A percentile compares a stretch with the other conserved stretches of the same genome.
Evolutionary conservation across 2,888 invertebrate genomes (phyloP).

Genomic region (Blastobasis lacticolella): DNA sequence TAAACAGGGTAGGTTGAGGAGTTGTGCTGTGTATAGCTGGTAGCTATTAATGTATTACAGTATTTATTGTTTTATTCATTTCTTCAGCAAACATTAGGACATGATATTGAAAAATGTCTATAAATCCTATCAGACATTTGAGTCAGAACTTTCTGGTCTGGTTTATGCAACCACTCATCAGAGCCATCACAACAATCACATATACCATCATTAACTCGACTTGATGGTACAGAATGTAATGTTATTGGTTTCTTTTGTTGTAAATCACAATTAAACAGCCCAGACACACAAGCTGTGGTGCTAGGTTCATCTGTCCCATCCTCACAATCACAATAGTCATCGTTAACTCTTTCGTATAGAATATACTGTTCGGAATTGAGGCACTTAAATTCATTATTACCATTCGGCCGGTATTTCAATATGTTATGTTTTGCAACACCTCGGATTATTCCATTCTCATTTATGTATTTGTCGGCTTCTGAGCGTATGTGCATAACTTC

Average conservation of each 20-base stretch:
- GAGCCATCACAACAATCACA: constrained; percentile 97
- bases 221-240: constrained; percentile 76
- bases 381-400: constrained; percentile 56
- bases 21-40: too few relatives aligned
- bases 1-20: too few relatives aligned
- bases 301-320: constrained; percentile 88
- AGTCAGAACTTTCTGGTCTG: constrained; percentile 36
- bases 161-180: constrained; percentile 79
- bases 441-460: constrained; percentile 50
- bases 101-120: constrained; percentile 46
- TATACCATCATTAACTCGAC: constrained; percentile 92
- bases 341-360: constrained; percentile 76
- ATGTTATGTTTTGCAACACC: constrained; percentile 51
- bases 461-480: constrained; percentile 51
- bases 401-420: constrained; percentile 50
- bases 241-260: constrained; percentile 58
- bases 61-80: constrained; percentile 8
- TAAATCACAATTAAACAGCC: constrained; percentile 85
- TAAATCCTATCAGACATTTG: constrained; percentile 38
- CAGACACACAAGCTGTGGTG: constrained; percentile 90
- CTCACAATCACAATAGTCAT: constrained; percentile 90
- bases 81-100: constrained; percentile 36
- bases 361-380: constrained; percentile 45
- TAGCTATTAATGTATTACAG: neutral
- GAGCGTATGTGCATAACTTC: constrained; percentile 39